Evolutionary conservation across 2,113 vertebrate genomes (phyloP), one percentile per base, ranked within the genome.

Genomic region (Heterochromis multidens): DNA sequence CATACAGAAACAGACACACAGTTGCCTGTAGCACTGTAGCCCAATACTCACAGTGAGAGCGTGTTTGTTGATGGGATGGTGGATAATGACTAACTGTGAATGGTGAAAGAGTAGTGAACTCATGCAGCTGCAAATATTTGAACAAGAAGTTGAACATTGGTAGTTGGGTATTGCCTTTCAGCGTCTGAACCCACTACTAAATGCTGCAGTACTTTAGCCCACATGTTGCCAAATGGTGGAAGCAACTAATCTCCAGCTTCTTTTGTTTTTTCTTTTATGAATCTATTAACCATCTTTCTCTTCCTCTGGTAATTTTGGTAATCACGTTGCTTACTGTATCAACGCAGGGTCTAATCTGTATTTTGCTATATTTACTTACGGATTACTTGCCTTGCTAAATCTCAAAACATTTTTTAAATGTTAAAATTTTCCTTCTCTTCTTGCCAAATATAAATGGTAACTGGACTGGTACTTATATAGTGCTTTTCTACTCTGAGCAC

Each of bases 11-110:
- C 65, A 89, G 59, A 79, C 46, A 59, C 58, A 81, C 23, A 49
- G 72, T 35, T 58, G 79, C 58, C 11, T 56, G 77, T 37, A 57
- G 63, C 60, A 46, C 14, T 46, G 59, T 6, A 57, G 60, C 21
- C 58, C 21, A 59, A 46, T 59, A 86, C 67, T 83, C 54, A 74
- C 49, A 77, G 25, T 65, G 35, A 62, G 65, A 80, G 60, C 23
- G 77, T 67, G 77, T 76, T 70, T 90, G 82, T 85, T 70, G 87
- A 85, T 80, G 74, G 65, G 58, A 29, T 54, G 74, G 82, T 82
- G 16, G 54, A 77, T 89, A 80, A 89, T 83, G 80, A 88, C 86
- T 87, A 77, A 23, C 83, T 79, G 77, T 72, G 77, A 87, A 58
- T 59, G 37, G 25, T 77, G 46, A 61, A 85, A 85, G 59, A 83